These are phyloP conservation scores for Chlorocebus sabaeus DNA, from an alignment of 2,113 vertebrate species.

Conservation along the genomic window DNA sequence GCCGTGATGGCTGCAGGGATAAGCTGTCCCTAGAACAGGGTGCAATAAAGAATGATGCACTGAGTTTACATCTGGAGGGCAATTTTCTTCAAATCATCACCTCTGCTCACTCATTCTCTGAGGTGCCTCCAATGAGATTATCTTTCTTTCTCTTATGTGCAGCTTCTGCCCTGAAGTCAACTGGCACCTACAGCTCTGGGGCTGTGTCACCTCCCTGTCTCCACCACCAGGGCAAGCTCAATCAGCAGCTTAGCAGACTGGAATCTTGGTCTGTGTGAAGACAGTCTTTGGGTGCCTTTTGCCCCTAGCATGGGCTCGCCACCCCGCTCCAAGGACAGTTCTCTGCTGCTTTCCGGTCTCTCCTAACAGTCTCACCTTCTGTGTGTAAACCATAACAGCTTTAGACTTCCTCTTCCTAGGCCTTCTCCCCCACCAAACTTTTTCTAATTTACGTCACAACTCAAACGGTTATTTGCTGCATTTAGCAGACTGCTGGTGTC, in stretches of 20 bases:
- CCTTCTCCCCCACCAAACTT: not conserved
- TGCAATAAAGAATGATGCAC: rapidly evolving
- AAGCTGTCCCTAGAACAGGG: not conserved
- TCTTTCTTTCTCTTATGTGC: not conserved
- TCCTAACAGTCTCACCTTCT: not conserved
- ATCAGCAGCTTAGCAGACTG: not conserved
- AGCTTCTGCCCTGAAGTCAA: not conserved
- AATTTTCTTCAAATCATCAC: not conserved
- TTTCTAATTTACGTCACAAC: not conserved
- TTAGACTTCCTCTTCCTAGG: not conserved
- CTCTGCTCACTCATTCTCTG: not conserved
- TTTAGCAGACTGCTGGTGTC: not conserved
- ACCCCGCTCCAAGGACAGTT: not conserved
- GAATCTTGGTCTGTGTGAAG: not conserved
- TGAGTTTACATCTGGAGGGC: not conserved
- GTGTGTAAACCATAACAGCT: not conserved
- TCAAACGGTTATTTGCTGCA: not conserved
- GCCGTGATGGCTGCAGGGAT: not conserved
- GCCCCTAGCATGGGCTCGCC: no score
- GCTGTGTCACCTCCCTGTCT: not conserved
- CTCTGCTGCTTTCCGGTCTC: not conserved
- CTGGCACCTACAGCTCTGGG: not conserved
- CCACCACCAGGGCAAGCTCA: not conserved
- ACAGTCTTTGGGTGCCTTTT: not conserved
- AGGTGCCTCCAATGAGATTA: not conserved